A percentile compares a stretch with the other conserved stretches of the same genome.
Conservation (phyloP, 2,113 vertebrate genomes). For the Bombycilla garrulus region DNA sequence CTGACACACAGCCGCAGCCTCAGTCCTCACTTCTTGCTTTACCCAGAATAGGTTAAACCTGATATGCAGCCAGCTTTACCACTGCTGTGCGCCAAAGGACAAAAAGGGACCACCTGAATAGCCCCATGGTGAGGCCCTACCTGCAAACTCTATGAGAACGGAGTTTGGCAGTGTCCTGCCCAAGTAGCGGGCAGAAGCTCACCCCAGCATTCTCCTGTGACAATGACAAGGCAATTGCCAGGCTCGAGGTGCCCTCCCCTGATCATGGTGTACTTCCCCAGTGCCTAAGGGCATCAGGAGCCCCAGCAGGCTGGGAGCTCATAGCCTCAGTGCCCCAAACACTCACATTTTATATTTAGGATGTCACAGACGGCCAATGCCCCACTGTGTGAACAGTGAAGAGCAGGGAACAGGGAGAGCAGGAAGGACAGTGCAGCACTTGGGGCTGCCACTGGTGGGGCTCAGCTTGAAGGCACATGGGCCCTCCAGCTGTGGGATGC, state of each 20-base stretch:
- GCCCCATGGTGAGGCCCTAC: fast-evolving
- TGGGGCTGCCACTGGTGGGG: neutral
- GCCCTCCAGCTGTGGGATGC: fast-evolving
- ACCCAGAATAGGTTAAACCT: neutral
- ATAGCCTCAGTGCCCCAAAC: neutral
- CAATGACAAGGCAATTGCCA: neutral
- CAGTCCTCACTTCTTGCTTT: neutral
- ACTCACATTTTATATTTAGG: neutral
- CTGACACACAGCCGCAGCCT: neutral
- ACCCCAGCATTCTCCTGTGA: neutral
- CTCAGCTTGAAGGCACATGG: neutral
- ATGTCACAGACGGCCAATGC: neutral
- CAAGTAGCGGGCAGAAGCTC: neutral
- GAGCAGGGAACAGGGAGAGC: neutral
- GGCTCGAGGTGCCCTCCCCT: neutral
- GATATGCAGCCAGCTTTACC: neutral
- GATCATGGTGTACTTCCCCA: neutral
- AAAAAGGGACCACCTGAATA: neutral
- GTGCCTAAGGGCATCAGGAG: neutral
- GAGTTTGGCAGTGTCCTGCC: neutral
- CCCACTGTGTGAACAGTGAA: neutral
- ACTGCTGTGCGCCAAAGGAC: neutral
- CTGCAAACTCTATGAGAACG: fast-evolving
- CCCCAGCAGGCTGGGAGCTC: neutral
- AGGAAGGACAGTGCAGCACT: neutral